phyloP scores from a whole-genome alignment of 2,797 vertebrate species.

The Anableps anableps region DNA sequence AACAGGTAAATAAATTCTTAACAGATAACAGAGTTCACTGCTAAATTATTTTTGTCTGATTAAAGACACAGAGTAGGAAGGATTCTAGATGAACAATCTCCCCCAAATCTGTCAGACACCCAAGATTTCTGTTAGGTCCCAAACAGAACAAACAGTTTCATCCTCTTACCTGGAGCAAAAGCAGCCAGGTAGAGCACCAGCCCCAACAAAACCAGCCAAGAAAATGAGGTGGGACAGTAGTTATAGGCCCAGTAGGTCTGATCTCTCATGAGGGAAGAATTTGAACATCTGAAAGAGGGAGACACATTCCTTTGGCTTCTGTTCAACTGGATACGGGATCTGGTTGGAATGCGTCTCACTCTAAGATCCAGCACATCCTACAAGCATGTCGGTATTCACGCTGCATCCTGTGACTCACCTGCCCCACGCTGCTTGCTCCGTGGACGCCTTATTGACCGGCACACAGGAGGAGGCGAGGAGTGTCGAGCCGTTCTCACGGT shows the following conservation, averaged over 20 bases:
- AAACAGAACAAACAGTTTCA: not conserved
- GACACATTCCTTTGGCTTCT: not conserved
- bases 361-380: not conserved
- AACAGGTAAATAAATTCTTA: not conserved
- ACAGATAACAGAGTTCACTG: too few relatives aligned
- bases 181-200: conserved; percentile 92
- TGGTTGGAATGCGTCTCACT: not conserved
- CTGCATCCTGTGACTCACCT: conserved; percentile 84
- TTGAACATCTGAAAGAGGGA: conserved; percentile 86
- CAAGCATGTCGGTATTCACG: not conserved
- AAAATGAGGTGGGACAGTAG: conserved; percentile 95
- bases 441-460: conserved; percentile 88
- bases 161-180: conserved; percentile 91
- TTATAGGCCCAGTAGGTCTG: conserved; percentile 95
- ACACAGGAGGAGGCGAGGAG: conserved; percentile 90
- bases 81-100: not conserved
- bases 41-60: too few relatives aligned
- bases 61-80: not conserved
- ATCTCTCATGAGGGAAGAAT: conserved; percentile 85
- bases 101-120: not conserved
- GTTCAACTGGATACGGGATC: not conserved
- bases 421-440: conserved; percentile 93
- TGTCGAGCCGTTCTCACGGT: conserved; percentile 88
- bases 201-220: conserved; percentile 92
- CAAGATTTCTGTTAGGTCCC: not conserved